Base-by-base conservation (phyloP, 2,888 invertebrate genomes). In the Perithous albicinctus region DNA sequence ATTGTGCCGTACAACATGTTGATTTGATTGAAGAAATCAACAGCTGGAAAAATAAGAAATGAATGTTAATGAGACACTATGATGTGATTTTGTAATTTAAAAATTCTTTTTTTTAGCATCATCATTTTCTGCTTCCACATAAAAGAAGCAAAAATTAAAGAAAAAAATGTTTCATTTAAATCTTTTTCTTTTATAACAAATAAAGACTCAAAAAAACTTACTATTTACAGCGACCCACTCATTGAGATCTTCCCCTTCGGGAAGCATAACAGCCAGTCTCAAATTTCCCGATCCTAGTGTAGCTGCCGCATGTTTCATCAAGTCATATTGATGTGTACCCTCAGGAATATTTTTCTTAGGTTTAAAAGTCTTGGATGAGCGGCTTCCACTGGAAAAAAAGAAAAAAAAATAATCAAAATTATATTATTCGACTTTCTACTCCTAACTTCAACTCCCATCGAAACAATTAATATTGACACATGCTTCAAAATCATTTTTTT, bases 181-280 rank as follows among this genome's bases (percentile, higher is more conserved):
- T 46, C 12, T 12, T 41, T 3, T n/a, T n/a, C 2, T 1, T 48
- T 20, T 20, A 20, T 2, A 4, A 12, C n/a, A 26, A 29, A n/a
- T n/a, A 29, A 26, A 3, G 26, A 5, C 5, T 15, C 15, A 15
- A 18, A 18, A 20, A 32, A 63, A 95, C 98, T 96, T 93, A 98
- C 99, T 99, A 93, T 99, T 99, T 59, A 99, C 99, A 74, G 99
- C 99, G 51, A 99, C 98, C 99, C 99, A 99, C 94, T 99, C 99
- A 92, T 99, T 99, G 85, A 99, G 95, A 94, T 99, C 99, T 94
- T 99, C 99, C 43, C 99, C 99, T 93, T 99, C 99, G 0, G 99
- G 99, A 87, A 99, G 94, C 95, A 98, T 97, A 74, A 99, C 99
- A 56, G 99, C 99, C 84, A 98, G 95, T 83, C 99, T 95, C 86